Base-by-base conservation (phyloP, 2,888 invertebrate species). In the Linnaemya tessellans region DNA sequence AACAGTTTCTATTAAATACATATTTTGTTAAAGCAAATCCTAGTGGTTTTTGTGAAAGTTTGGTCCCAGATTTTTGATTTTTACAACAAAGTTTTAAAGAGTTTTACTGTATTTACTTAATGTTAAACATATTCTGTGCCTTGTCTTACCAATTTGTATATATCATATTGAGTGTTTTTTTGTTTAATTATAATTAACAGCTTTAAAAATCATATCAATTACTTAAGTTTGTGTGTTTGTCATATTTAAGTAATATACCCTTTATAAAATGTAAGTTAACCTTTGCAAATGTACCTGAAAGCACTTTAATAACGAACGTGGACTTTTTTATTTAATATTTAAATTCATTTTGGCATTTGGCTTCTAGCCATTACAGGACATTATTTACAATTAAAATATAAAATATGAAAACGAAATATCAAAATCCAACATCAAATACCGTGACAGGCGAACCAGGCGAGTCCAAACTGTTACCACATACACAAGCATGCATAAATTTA, bases 361-460 rank as follows among this genome's bases (percentile, higher is more conserved):
- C 38, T 60, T 30, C 41, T 15, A 43, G 64, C 30, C 51, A 54
- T 15, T 64, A 18, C 13, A 64, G 51, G 43, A 64, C 38, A 56
- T 80, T 56, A 64, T 65, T 80, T 64, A 64, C 30, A 80, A 64
- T 64, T 71, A 64, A 64, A 56, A 70, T 54, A 20, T 30, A 64
- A 51, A 79, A 77, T 67, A 58, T 67, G 56, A 56, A 67, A 67
- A 35, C 8, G 20, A 64, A 79, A 64, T 70, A 18, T 54, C 4
- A 43, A 60, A 60, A 10, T n/a, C 11, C 71, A 71, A 54, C 43
- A 74, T 41, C 41, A 68, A 68, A 60, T 41, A 54, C 43, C 67
- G 58, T 65, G 56, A 64, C 46, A 54, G 11, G n/a, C n/a, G n/a
- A n/a, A 54, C 20, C 43, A 56, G 51, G 25, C 22, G 5, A 62